Evolutionary conservation across 2,888 invertebrate genomes (phyloP), one percentile per base, ranked within the genome.

Genomic region (Epsilonema sp.): DNA sequence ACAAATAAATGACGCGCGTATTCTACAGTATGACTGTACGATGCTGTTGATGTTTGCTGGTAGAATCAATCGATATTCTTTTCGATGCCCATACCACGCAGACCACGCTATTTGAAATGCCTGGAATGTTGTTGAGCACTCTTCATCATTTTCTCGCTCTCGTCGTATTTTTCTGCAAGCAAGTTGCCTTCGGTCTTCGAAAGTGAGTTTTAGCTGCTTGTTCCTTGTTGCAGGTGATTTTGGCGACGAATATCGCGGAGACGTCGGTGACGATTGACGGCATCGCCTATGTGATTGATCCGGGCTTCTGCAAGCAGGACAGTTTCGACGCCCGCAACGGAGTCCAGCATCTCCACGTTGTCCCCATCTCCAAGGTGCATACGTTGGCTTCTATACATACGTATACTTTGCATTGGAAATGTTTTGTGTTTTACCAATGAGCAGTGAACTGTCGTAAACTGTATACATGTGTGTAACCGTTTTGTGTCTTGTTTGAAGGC

Each of bases 241-340:
- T 99, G 41, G 97, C 97, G 0, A 97, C 97, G 20, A 97, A 97
- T 63, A 97, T 97, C 60, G 97, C 97, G 0, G 97, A 99, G 72
- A 99, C 97, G 0, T 94, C 94, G 1, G 71, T 97, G 26, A 97
- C 97, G 1, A 99, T 99, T 56, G 94, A 97, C 65, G 94, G 94
- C 59, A 97, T 97, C 53, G 80, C 87, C 51, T 99, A 89, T 69
- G 97, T 97, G 0, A 90, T 97, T 55, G 97, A 97, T 71, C 90
- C 94, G n/a, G 97, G 97, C 0, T 99, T 92, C 71, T 86, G 87
- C 42, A 97, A 97, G 66, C 92, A 94, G 69, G 94, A 94, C 65
- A 89, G 90, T 68, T 99, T 90, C 63, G 75, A 94, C 70, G 89
- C 94, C 0, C 75, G 87, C 55, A 90, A 90, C 1, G 94, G 94